Evolutionary conservation across 2,888 invertebrate species (phyloP).

Genomic region (Mythimna albipuncta): DNA sequence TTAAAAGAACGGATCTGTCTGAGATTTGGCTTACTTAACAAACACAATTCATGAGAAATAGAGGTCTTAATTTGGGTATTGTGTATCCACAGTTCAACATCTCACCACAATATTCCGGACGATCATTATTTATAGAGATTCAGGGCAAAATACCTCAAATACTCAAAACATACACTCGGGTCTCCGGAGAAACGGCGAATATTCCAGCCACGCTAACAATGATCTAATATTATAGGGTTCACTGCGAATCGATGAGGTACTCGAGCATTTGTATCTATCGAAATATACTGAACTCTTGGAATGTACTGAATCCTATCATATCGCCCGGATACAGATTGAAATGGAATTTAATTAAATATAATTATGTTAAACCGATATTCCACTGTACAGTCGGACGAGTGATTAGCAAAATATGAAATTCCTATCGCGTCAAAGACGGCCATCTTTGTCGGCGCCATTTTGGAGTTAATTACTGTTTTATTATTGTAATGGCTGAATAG

Average conservation of each 20-base stretch:
- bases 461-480: conserved; percentile 41
- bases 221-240: conserved; percentile 40
- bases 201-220: conserved; percentile 35
- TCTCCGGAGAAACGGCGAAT: conserved; percentile 19
- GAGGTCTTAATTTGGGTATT: background rate
- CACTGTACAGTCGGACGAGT: conserved; percentile 47
- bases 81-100: background rate
- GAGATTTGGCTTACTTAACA: background rate
- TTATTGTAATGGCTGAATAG: conserved; percentile 27
- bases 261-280: conserved; percentile 45
- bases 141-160: conserved; percentile 22
- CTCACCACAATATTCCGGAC: background rate
- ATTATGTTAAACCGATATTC: conserved; percentile 70
- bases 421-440: conserved; percentile 45
- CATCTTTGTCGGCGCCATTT: conserved; percentile 35
- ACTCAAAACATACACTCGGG: conserved; percentile 27
- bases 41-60: background rate
- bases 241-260: conserved; percentile 45
- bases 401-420: conserved; percentile 76
- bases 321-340: conserved; percentile 61
- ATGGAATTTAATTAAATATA: conserved; percentile 78
- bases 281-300: conserved; percentile 47
- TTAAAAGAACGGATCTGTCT: background rate
- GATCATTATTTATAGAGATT: conserved; percentile 11
- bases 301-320: conserved; percentile 64